Evolutionary conservation across 1,140 invertebrate genomes (phyloP), one percentile per base, ranked within the genome.

Genomic region (Pteromalus puparum): DNA sequence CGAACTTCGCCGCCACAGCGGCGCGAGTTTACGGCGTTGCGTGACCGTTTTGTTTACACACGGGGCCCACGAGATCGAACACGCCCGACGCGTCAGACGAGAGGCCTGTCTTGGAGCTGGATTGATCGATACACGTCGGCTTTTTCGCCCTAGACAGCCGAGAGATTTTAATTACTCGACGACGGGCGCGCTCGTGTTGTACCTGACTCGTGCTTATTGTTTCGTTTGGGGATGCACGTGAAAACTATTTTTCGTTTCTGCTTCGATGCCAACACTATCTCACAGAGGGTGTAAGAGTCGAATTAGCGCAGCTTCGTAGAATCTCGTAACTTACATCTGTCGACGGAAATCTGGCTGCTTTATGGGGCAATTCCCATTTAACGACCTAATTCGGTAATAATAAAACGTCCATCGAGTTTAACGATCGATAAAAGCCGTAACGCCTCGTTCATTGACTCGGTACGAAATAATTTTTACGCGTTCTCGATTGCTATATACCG

Each of bases 31-130:
- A 85, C 75, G 82, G 77, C 28, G 34, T 86, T 70, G 82, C 77
- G 82, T 86, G 85, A 81, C 61, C 24, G 73, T 83, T 81, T 83
- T 86, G 73, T 86, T 86, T 86, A 77, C 78, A 81, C 78, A 86
- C 53, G 76, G 38, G 65, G 46, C 30, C 24, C 53, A 61, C n/a
- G n/a, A 53, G 30, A 53, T 26, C 42, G 75, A 77, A 53, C 46
- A 48, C 46, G n/a, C 12, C 67, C 67, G 9, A 70, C 12, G 67
- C 30, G 67, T 30, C 67, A 26, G 67, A 12, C 26, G 12, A 1
- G 10, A 26, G 2, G 6, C 21, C 24, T 26, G 65, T 68, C 21
- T 70, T 12, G 26, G 26, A n/a, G 28, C 12, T 21, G 53, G 21
- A 67, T 76, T 72, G 83, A 84, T 84, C 83, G 53, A 80, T 80